A percentile compares a stretch with the other conserved stretches of the same genome.
phyloP scores from a whole-genome alignment of 1,140 invertebrate species.

The Holotrichia oblita region DNA sequence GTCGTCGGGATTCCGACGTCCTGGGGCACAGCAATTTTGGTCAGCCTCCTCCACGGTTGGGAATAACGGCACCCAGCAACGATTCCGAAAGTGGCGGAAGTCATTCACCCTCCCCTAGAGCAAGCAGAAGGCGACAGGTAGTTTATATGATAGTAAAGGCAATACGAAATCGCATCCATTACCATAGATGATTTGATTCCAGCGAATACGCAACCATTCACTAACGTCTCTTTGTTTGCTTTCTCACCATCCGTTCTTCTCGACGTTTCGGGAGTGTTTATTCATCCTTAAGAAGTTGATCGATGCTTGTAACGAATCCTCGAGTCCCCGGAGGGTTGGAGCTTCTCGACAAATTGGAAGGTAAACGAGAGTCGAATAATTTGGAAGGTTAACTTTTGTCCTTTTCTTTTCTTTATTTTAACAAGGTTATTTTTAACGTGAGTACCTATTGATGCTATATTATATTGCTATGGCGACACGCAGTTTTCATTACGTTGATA shows the following conservation, averaged over 20 bases:
- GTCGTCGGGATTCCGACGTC: conserved; percentile 73
- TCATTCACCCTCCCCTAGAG: conserved; percentile 84
- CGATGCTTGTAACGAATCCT: conserved; percentile 96
- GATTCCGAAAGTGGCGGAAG: conserved; percentile 90
- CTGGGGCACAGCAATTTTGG: conserved; percentile 48
- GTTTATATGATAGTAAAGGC: not conserved
- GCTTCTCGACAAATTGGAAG: conserved; percentile 86
- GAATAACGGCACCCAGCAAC: conserved; percentile 73
- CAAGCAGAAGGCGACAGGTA: conserved; percentile 81
- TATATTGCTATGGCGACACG: no score
- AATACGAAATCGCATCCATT: not conserved
- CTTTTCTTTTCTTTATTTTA: no score
- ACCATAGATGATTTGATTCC: conserved; percentile 59
- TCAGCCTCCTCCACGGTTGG: conserved; percentile 66
- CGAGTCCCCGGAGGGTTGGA: conserved; percentile 85
- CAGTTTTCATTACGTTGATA: no score
- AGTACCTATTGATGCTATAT: no score
- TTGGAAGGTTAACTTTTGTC: no score
- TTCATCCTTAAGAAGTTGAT: conserved; percentile 95
- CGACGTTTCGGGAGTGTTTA: conserved; percentile 96
- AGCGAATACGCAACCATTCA: conserved; percentile 87
- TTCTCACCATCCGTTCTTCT: conserved; percentile 99
- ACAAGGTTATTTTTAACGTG: no score
- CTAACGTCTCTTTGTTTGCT: conserved; percentile 97
- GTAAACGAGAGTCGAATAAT: conserved; percentile 63